Conservation (phyloP, 2,888 invertebrate genomes). For the Gastracanthus pulcherrimus region DNA sequence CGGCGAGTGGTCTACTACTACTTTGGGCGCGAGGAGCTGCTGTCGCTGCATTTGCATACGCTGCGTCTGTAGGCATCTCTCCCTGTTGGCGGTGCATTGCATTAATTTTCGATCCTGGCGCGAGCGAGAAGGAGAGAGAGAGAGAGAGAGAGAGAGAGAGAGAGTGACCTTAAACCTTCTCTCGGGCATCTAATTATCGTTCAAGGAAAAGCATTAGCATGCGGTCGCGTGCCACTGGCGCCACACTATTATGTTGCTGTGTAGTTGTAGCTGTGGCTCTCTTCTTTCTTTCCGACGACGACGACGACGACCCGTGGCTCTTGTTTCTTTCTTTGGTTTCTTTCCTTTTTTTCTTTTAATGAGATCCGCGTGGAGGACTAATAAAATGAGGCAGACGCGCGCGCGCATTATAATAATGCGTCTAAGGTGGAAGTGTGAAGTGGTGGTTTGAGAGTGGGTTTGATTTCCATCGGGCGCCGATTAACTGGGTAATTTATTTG, state of each 20-base stretch:
- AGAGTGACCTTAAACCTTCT: constrained; percentile 68
- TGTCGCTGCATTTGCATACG: constrained; percentile 71
- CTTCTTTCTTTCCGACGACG: background rate
- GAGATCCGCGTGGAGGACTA: constrained; percentile 33
- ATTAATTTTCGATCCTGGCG: constrained; percentile 73
- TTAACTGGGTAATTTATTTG: constrained; percentile 19
- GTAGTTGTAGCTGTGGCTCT: too few species aligned
- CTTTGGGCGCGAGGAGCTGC: background rate
- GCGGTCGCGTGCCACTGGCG: constrained; percentile 65
- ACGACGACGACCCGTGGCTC: too few species aligned
- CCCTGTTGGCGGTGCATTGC: constrained; percentile 73
- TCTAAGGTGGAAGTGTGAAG: constrained; percentile 23
- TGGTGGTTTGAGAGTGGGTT: background rate
- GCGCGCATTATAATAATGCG: background rate
- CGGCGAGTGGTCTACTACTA: too few species aligned
- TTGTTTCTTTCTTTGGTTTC: background rate
- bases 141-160: constrained; percentile 63
- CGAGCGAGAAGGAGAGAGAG: too few species aligned
- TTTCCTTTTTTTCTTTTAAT: constrained; percentile 36
- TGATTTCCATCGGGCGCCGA: constrained; percentile 15
- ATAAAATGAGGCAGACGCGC: constrained; percentile 28
- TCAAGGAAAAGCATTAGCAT: constrained; percentile 66
- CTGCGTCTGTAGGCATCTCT: constrained; percentile 65
- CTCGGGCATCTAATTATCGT: constrained; percentile 64
- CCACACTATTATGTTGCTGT: constrained; percentile 51